These are phyloP conservation scores for Thripadectes ignobilis DNA, from an alignment of 2,797 vertebrate genomes.

Conservation along the genomic window DNA sequence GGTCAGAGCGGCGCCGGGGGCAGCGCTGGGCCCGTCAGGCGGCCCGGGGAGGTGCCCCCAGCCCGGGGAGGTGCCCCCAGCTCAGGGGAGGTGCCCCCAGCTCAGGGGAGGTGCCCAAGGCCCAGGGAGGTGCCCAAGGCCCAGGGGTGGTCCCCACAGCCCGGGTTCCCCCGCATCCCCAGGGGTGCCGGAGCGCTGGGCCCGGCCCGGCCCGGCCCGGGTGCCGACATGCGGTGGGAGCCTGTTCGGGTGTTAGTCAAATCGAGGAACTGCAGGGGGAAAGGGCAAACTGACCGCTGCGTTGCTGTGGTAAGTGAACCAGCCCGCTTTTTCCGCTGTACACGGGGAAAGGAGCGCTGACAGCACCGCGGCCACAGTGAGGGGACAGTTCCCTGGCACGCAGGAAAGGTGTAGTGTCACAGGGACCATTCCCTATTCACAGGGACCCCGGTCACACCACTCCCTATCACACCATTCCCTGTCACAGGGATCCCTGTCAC, in stretches of 20 bases:
- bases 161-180: too few relatives aligned
- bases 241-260: accelerated
- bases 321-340: accelerated
- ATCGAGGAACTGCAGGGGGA: accelerated
- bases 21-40: too few relatives aligned
- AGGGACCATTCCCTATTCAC: too few relatives aligned
- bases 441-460: accelerated
- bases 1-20: too few relatives aligned
- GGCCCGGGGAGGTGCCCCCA: too few relatives aligned
- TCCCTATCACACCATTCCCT: too few relatives aligned
- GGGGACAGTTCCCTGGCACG: accelerated
- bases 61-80: too few relatives aligned
- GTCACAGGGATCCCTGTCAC: too few relatives aligned
- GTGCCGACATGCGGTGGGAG: accelerated
- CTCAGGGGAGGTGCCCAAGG: too few relatives aligned
- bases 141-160: too few relatives aligned
- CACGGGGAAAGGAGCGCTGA: accelerated
- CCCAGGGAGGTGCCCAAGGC: too few relatives aligned
- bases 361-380: accelerated
- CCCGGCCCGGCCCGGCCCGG: background rate
- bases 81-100: too few relatives aligned
- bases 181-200: background rate
- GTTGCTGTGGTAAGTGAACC: accelerated
- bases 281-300: accelerated
- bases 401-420: background rate